These are phyloP conservation scores for Andrena praecox DNA, from an alignment of 2,888 invertebrate genomes.

Conservation along the genomic window DNA sequence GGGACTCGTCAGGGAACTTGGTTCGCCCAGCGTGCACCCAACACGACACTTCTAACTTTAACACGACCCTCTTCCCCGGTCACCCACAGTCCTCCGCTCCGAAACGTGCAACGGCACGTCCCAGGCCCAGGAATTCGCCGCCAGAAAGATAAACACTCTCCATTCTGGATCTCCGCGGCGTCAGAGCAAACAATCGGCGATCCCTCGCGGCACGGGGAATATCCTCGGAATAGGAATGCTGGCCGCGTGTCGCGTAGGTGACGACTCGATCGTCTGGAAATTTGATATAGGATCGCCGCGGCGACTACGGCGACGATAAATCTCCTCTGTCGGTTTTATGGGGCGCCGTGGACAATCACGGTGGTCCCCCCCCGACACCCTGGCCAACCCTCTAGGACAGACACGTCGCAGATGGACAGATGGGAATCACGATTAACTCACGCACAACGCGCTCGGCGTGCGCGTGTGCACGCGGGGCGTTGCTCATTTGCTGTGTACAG, in stretches of 20 bases:
- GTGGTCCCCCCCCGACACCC: slow-evolving; percentile 70
- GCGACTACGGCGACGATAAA: slow-evolving; percentile 69
- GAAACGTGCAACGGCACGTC: slow-evolving; percentile 2
- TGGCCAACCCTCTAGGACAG: slow-evolving; percentile 18
- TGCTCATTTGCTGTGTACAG: slow-evolving; percentile 78
- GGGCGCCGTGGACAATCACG: slow-evolving; percentile 76
- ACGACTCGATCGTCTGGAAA: slow-evolving; percentile 63
- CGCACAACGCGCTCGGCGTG: slow-evolving; percentile 66
- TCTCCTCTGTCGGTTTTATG: slow-evolving; percentile 66
- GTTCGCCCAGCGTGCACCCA: neutral
- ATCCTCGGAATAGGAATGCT: neutral
- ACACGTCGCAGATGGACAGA: slow-evolving; percentile 77
- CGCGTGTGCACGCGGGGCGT: slow-evolving; percentile 74
- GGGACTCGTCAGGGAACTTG: slow-evolving; percentile 11
- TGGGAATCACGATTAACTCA: slow-evolving; percentile 80
- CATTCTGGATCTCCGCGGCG: neutral
- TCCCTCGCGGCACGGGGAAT: slow-evolving; percentile 2
- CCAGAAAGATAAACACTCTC: slow-evolving; percentile 35
- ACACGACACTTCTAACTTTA: slow-evolving; percentile 26
- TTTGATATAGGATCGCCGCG: slow-evolving; percentile 57
- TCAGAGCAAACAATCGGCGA: slow-evolving; percentile 27
- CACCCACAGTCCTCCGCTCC: neutral
- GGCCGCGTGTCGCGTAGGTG: neutral
- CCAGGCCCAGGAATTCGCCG: neutral
- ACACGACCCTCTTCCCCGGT: slow-evolving; percentile 29